These are phyloP conservation scores for Daphoenositta chrysoptera DNA, from an alignment of 2,113 vertebrate genomes.

Conservation along the genomic window DNA sequence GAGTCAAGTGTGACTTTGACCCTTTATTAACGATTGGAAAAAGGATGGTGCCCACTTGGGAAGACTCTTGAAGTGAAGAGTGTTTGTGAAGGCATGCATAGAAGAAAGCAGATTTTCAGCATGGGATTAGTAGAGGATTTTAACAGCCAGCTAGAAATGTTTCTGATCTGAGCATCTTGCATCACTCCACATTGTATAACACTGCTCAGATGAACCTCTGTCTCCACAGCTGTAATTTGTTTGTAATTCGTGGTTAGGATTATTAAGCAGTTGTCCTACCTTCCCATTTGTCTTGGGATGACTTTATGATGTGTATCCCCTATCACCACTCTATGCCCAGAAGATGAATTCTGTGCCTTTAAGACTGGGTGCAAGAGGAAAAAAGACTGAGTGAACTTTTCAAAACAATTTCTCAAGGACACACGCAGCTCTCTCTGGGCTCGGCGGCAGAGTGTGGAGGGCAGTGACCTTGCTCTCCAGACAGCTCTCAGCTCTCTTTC, in stretches of 20 bases:
- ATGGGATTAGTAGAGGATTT: not conserved
- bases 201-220: not conserved
- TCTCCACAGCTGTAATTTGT: not conserved
- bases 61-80: not conserved
- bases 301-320: too few species aligned
- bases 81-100: accelerated
- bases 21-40: not conserved
- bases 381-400: too few species aligned
- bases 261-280: not conserved
- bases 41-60: not conserved
- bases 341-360: too few species aligned
- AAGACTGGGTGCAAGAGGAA: too few species aligned
- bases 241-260: not conserved
- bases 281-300: too few species aligned
- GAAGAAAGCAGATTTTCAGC: not conserved
- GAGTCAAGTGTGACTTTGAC: not conserved
- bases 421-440: too few species aligned
- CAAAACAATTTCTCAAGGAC: too few species aligned
- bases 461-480: too few species aligned
- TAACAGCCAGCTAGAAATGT: not conserved
- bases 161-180: not conserved
- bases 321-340: too few species aligned
- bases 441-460: too few species aligned
- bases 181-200: not conserved
- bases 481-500: too few species aligned